phyloP scores from a whole-genome alignment of 1,140 invertebrate species.

The Plectrocnemia conspersa region DNA sequence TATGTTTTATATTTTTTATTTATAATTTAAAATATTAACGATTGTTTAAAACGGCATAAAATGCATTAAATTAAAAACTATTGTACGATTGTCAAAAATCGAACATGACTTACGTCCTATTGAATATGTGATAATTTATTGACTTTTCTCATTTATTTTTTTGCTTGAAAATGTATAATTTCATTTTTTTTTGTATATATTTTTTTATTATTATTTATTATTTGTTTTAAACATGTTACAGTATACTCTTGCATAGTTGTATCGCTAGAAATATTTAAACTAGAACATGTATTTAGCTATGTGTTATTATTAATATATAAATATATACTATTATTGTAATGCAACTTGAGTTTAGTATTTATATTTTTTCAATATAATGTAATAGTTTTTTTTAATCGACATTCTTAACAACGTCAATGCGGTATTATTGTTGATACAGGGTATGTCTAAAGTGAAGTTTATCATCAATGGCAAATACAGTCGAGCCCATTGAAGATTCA shows the following conservation, averaged over 20 bases:
- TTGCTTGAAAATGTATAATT: not conserved
- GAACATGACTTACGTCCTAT: slow-evolving; percentile 2
- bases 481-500: no score
- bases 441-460: no score
- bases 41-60: slow-evolving; percentile 11
- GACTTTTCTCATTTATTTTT: slow-evolving; percentile 3
- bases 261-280: not conserved
- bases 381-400: no score
- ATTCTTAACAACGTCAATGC: no score
- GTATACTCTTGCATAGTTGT: slow-evolving; percentile 4
- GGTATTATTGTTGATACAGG: no score
- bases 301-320: no score
- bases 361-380: no score
- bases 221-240: slow-evolving; percentile 6
- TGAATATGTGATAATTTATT: slow-evolving; percentile 10
- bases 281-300: slow-evolving; percentile 9
- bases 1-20: slow-evolving; percentile 8
- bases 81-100: not conserved
- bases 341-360: no score
- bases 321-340: no score
- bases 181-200: slow-evolving; percentile 10
- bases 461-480: no score
- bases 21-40: no score
- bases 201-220: slow-evolving; percentile 14
- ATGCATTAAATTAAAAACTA: slow-evolving; percentile 14